phyloP scores from a whole-genome alignment of 2,888 invertebrate species.

The Amiota communis region DNA sequence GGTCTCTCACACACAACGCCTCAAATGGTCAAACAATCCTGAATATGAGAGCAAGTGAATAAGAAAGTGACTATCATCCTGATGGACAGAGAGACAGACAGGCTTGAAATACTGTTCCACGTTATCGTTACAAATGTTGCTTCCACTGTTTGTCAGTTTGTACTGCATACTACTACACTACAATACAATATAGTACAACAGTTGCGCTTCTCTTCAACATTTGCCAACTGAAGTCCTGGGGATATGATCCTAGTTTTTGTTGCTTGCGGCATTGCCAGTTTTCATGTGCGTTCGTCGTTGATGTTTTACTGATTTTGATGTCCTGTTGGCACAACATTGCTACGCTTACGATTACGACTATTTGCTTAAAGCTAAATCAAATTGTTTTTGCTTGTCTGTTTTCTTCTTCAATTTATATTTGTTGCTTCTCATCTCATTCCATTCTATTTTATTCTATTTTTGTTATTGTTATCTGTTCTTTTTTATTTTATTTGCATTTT shows the following conservation, averaged over 20 bases:
- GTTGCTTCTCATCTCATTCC: neutral
- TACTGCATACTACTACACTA: no score
- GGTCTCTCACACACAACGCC: slow-evolving; percentile 37
- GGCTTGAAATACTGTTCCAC: slow-evolving; percentile 58
- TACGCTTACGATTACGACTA: slow-evolving; percentile 55
- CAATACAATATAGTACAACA: no score
- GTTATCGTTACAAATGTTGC: slow-evolving; percentile 65
- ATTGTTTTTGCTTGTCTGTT: slow-evolving; percentile 49
- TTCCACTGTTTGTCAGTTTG: slow-evolving; percentile 62
- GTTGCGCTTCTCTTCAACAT: slow-evolving; percentile 37
- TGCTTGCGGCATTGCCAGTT: neutral
- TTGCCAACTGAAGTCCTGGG: slow-evolving; percentile 5
- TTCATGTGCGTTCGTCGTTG: slow-evolving; percentile 33
- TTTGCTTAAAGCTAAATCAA: slow-evolving; percentile 62
- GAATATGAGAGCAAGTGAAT: no score
- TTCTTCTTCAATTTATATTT: slow-evolving; percentile 44
- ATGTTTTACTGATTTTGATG: slow-evolving; percentile 53
- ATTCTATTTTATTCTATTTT: neutral
- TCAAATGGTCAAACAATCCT: no score
- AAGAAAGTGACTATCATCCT: neutral
- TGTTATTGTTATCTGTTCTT: slow-evolving; percentile 24
- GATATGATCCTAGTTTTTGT: slow-evolving; percentile 4
- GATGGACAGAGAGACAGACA: slow-evolving; percentile 16
- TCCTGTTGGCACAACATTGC: slow-evolving; percentile 37
- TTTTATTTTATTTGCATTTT: slow-evolving; percentile 6